Base-by-base conservation (phyloP, 2,797 vertebrate species). In the Clarias fuscus region DNA sequence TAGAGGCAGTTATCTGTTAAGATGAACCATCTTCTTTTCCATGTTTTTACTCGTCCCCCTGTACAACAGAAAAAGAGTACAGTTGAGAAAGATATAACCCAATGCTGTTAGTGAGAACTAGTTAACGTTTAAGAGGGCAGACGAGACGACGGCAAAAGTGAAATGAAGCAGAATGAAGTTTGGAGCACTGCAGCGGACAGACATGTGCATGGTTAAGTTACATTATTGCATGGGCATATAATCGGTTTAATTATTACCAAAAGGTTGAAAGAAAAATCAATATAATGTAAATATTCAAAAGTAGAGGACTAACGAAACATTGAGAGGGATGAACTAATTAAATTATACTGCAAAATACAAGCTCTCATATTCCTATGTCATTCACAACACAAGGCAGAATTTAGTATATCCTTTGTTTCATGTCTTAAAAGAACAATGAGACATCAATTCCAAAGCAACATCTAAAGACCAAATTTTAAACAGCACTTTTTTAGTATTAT, bases 11-110 rank as follows among this genome's bases (percentile, higher is more conserved):
- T 99, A 91, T 98, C 98, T 0, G 98, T 99, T 91, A 99, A 95
- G 87, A 99, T 99, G 90, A 99, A 99, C 98, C 98, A 99, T 85
- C 98, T 97, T 77, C 98, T 96, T 87, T 99, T 99, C 98, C 98
- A 99, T 0, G 98, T 99, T 93, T 99, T 99, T 77, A 99, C 98
- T 4, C 98, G 96, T 88, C 98, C 98, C 65, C 98, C 98, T 99
- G 93, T 62, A 72, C 91, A 91, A 64, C 64, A 89, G 15, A 43
- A 20, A 82, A 70, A 56, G 0, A 14, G 11, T 14, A 10, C 2
- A 53, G 56, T 43, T 73, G 81, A 30, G 37, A 24, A 64, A 79
- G 5, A 43, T 40, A 20, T 17, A 1, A 33, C 17, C 13, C 22
- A 11, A 78, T 61, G 33, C 75, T 82, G 7, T 67, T 56, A 30